phyloP scores from a whole-genome alignment of 2,113 vertebrate species.

The Pimephales promelas region DNA sequence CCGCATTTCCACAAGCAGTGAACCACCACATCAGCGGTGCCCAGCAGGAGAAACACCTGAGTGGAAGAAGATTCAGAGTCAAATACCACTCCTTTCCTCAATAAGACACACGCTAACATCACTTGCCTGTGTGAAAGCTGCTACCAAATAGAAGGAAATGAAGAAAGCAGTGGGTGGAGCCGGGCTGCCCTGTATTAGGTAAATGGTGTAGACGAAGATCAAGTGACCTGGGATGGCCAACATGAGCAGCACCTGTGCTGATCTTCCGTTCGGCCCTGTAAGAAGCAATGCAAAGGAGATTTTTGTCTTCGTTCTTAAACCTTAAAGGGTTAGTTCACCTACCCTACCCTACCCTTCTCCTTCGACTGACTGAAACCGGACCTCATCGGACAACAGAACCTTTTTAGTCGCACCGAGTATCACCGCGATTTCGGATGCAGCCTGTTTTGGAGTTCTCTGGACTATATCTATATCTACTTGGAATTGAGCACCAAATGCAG shows the following conservation, averaged over 20 bases:
- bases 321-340: too few species aligned
- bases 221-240: slow-evolving; percentile 90
- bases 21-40: slow-evolving; percentile 83
- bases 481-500: too few species aligned
- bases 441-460: too few species aligned
- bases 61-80: slow-evolving; percentile 11
- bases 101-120: neutral
- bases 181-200: slow-evolving; percentile 81
- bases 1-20: slow-evolving; percentile 83
- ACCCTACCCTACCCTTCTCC: too few species aligned
- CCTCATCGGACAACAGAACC: too few species aligned
- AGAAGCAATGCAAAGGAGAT: slow-evolving; percentile 22
- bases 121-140: slow-evolving; percentile 86
- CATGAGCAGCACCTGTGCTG: slow-evolving; percentile 85
- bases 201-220: slow-evolving; percentile 82
- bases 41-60: slow-evolving; percentile 85
- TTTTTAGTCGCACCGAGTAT: too few species aligned
- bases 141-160: slow-evolving; percentile 80
- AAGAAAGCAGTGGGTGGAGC: slow-evolving; percentile 77
- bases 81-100: neutral
- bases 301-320: too few species aligned
- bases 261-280: slow-evolving; percentile 84
- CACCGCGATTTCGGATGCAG: too few species aligned
- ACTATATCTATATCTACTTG: too few species aligned
- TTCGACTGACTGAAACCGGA: too few species aligned